A percentile compares a stretch with the other conserved stretches of the same genome.
phyloP scores from a whole-genome alignment of 2,888 invertebrate species.

The Agrochola lychnidis region DNA sequence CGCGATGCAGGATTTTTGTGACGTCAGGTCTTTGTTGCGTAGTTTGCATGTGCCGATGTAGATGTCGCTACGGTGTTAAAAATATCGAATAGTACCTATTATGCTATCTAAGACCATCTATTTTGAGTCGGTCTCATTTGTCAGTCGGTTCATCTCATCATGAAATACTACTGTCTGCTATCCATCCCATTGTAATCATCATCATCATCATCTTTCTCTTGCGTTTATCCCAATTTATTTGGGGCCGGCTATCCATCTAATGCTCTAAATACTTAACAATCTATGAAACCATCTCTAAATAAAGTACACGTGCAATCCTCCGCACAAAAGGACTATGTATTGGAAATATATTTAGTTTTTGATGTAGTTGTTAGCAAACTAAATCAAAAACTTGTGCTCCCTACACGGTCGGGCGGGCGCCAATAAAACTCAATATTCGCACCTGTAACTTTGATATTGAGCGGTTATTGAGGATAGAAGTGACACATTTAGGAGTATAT shows the following conservation, averaged over 20 bases:
- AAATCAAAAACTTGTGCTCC: constrained; percentile 66
- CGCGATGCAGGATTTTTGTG: no score
- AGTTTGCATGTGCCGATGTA: no score
- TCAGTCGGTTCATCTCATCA: neutral
- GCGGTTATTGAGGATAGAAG: constrained; percentile 32
- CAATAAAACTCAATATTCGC: constrained; percentile 69
- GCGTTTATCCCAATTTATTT: neutral
- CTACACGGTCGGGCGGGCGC: constrained; percentile 43
- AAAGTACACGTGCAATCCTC: neutral
- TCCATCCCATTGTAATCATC: neutral
- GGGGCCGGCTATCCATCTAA: neutral
- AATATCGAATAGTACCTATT: neutral
- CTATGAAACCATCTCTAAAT: neutral
- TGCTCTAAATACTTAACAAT: neutral
- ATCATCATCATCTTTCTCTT: neutral
- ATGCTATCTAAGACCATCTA: neutral
- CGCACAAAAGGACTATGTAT: constrained; percentile 10
- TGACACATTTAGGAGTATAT: neutral
- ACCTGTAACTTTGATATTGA: constrained; percentile 56
- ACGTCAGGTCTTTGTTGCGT: no score
- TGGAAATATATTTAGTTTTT: constrained; percentile 49
- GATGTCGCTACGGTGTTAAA: no score
- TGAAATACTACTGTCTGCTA: neutral
- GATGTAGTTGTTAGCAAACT: constrained; percentile 61
- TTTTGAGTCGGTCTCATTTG: neutral